Base-by-base conservation (phyloP, 2,113 vertebrate species). In the Callospermophilus lateralis region DNA sequence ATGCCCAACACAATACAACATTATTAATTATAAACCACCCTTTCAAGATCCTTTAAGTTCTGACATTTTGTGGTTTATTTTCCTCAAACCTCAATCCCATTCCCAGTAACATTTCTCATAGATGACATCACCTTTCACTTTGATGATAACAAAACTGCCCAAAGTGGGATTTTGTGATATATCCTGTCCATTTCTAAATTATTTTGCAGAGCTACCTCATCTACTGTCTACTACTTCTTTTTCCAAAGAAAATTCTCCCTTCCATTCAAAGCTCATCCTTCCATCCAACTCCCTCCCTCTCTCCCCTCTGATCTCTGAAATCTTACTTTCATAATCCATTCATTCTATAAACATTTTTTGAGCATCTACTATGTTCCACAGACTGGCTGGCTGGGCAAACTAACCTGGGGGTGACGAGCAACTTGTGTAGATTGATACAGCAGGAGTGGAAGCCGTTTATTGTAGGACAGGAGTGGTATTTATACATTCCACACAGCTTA, bases 161-260 rank as follows among this genome's bases (percentile, higher is more conserved):
- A 81, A 70, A 94, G 77, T 85, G 95, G 73, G 83, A 91, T 67
- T 58, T 84, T 93, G 39, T 16, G 67, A 76, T 73, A 76, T 67
- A 84, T 34, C n/a, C 34, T 93, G 48, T 42, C n/a, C 65, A 81
- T 81, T 94, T 95, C 78, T 89, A 87, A 83, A 93, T 89, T 94
- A 89, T 81, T 84, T 95, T 93, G 17, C 42, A 61, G 72, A 67
- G 22, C n/a, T 0, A 5, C 42, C 28, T 67, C 45, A 90, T 93
- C 34, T 79, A 8, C 26, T 0, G 92, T 73, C 58, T 76, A 70
- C 95, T 94, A 53, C 37, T 6, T 68, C 65, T 73, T 93, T 6
- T 88, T 85, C 81, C 48, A 88, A 93, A 81, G 53, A 92, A 92
- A 22, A 37, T 63, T 92, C 78, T 20, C 79, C 34, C 15, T 72